Conservation (phyloP, 2,113 vertebrate species). For the Tautogolabrus adspersus region DNA sequence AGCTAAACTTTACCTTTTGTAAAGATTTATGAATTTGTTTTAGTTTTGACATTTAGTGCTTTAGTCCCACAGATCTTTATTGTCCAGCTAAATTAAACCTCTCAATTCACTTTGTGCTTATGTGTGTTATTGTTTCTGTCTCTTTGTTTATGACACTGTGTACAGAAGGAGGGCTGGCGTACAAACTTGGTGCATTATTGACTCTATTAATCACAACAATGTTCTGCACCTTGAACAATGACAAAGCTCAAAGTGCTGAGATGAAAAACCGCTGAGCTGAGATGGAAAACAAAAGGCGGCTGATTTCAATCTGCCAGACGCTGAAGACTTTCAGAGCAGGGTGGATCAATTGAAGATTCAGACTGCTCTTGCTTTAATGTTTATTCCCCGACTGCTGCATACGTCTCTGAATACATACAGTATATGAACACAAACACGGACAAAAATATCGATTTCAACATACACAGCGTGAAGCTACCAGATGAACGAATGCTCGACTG, state of each 20-base stretch:
- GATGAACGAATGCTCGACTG: background rate
- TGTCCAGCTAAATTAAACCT: background rate
- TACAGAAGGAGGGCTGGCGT: background rate
- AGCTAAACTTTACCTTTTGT: background rate
- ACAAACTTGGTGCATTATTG: constrained; percentile 25
- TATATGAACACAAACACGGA: background rate
- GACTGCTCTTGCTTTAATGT: background rate
- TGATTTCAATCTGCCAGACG: constrained; percentile 28
- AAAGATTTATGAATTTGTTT: background rate
- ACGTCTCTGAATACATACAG: background rate
- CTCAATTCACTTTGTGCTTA: background rate
- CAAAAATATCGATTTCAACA: too few relatives aligned
- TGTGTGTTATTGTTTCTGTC: constrained; percentile 26
- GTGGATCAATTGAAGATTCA: constrained; percentile 29
- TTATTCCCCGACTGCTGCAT: background rate
- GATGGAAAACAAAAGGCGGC: constrained; percentile 38
- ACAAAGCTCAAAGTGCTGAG: constrained; percentile 28
- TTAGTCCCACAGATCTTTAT: constrained; percentile 17
- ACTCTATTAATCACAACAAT: constrained; percentile 50
- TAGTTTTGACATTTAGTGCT: constrained; percentile 24
- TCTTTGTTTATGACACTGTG: constrained; percentile 28
- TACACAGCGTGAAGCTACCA: too few relatives aligned
- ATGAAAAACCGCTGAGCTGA: constrained; percentile 37
- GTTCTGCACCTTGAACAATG: constrained; percentile 40
- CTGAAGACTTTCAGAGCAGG: constrained; percentile 5